These are phyloP conservation scores for Clinocottus analis DNA, from an alignment of 2,113 vertebrate genomes.

Conservation along the genomic window DNA sequence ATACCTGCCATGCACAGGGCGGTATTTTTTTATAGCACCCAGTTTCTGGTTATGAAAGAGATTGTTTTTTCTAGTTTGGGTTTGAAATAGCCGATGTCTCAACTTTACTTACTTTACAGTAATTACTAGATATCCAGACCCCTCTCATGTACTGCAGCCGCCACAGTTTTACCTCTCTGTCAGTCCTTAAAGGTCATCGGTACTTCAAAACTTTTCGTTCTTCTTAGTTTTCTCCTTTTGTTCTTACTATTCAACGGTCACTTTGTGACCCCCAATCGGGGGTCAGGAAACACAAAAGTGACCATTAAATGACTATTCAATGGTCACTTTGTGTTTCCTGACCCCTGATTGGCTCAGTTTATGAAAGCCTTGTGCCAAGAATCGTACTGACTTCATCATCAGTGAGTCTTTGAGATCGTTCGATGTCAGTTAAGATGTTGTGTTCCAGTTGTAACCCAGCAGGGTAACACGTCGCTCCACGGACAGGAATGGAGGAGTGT, in stretches of 20 bases:
- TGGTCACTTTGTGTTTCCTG: background rate
- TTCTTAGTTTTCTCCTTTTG: background rate
- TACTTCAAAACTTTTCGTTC: background rate
- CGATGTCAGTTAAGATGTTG: background rate
- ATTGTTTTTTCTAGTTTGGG: background rate
- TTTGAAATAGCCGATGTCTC: background rate
- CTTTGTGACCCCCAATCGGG: no score
- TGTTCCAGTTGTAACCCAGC: background rate
- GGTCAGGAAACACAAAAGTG: no score
- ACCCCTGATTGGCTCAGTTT: background rate
- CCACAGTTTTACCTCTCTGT: background rate
- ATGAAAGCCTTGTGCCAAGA: background rate
- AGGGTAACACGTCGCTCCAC: background rate
- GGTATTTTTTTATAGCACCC: background rate
- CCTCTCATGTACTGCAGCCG: background rate
- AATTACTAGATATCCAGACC: background rate
- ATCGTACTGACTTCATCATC: slow-evolving; percentile 1
- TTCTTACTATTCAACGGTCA: background rate
- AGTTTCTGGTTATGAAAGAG: background rate
- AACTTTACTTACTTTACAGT: background rate
- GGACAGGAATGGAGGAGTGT: background rate
- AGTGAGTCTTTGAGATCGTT: background rate
- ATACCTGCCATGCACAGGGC: background rate
- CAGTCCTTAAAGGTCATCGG: background rate
- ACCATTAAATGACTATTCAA: no score